phyloP scores from a whole-genome alignment of 1,140 invertebrate genomes.

The Theocolax elegans region DNA sequence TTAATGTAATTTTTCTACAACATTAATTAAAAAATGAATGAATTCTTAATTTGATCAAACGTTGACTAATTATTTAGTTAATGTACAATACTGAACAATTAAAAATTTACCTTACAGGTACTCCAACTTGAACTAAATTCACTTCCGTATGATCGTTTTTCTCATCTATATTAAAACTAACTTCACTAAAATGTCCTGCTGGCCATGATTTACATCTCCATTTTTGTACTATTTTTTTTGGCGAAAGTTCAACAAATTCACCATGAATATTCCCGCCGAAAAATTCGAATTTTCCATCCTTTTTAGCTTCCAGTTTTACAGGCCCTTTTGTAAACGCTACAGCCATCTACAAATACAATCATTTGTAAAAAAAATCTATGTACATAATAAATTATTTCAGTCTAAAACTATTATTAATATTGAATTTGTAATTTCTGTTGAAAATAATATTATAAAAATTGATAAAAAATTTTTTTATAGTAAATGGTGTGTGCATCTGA shows the following conservation, averaged over 20 bases:
- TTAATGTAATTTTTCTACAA: too few species aligned
- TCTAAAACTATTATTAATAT: too few species aligned
- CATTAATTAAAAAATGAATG: constrained; percentile 2
- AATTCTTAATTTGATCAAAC: not conserved
- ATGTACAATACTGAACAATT: constrained; percentile 10
- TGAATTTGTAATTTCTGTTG: too few species aligned
- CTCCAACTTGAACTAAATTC: constrained; percentile 80
- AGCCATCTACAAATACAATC: constrained; percentile 74
- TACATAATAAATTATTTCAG: too few species aligned
- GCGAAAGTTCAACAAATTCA: constrained; percentile 86
- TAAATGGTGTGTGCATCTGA: too few species aligned
- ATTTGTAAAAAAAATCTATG: too few species aligned
- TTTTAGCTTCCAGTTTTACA: constrained; percentile 81
- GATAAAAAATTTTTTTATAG: constrained; percentile 19
- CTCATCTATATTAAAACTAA: constrained; percentile 86
- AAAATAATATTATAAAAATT: too few species aligned
- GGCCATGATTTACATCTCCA: constrained; percentile 98
- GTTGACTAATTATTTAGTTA: too few species aligned
- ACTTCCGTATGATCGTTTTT: constrained; percentile 87
- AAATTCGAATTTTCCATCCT: constrained; percentile 89
- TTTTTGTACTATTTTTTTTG: constrained; percentile 87
- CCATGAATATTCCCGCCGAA: constrained; percentile 94
- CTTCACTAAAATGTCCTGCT: constrained; percentile 88
- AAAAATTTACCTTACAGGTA: constrained; percentile 74
- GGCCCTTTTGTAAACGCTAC: constrained; percentile 87